phyloP scores from a whole-genome alignment of 2,113 vertebrate species.

The Fulmarus glacialis region DNA sequence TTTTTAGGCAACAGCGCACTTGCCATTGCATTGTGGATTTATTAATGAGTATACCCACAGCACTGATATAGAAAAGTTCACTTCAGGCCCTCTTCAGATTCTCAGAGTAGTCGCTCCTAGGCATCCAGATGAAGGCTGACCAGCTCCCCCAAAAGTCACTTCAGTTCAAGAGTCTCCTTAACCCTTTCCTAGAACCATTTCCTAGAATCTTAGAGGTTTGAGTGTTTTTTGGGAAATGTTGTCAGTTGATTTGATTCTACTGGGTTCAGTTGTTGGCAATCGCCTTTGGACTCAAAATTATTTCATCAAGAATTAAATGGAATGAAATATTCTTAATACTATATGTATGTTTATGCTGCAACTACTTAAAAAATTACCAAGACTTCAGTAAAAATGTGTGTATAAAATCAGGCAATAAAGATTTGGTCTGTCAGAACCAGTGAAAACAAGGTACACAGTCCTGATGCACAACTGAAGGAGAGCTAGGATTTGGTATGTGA shows the following conservation, averaged over 20 bases:
- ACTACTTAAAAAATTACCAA: background rate
- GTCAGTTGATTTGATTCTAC: background rate
- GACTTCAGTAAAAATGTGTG: background rate
- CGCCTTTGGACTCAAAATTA: background rate
- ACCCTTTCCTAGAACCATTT: background rate
- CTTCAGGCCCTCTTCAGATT: background rate
- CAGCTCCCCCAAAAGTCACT: background rate
- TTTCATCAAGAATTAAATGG: background rate
- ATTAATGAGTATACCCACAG: background rate
- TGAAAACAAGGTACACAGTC: background rate
- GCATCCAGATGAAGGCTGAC: background rate
- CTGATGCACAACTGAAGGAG: background rate
- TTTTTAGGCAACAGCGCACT: background rate
- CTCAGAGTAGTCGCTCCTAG: background rate
- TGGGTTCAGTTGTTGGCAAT: background rate
- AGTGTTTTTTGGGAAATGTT: background rate
- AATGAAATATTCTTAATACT: background rate
- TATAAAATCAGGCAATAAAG: background rate
- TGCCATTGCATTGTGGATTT: background rate
- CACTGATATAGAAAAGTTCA: background rate
- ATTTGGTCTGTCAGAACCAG: background rate
- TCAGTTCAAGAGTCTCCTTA: background rate
- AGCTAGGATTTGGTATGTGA: background rate
- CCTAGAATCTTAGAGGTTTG: background rate
- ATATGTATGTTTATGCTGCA: background rate